These are phyloP conservation scores for Noctua comes DNA, from an alignment of 2,888 invertebrate genomes.

Conservation along the genomic window DNA sequence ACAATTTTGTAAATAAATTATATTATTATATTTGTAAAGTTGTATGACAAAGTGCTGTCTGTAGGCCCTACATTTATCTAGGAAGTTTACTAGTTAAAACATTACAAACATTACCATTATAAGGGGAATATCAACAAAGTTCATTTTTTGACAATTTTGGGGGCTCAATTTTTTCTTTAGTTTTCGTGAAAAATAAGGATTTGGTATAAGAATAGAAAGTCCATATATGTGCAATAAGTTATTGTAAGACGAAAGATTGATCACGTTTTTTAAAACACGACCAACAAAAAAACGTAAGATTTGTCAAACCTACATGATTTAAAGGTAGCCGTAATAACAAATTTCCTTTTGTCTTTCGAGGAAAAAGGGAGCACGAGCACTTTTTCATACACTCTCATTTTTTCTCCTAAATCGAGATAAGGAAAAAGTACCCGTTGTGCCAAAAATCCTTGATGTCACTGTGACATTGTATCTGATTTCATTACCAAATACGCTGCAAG, in stretches of 20 bases:
- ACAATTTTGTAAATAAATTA: too few species aligned
- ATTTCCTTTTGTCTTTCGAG: conserved; percentile 16
- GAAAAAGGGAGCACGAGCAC: background rate
- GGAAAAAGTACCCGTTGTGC: conserved; percentile 33
- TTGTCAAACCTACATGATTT: conserved; percentile 10
- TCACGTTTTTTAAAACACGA: background rate
- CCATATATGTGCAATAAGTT: too few species aligned
- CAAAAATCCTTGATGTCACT: conserved; percentile 40
- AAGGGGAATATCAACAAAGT: too few species aligned
- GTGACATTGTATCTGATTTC: conserved; percentile 47
- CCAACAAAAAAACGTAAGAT: background rate
- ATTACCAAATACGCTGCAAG: conserved; percentile 39
- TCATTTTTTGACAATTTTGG: too few species aligned
- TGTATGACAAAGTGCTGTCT: too few species aligned
- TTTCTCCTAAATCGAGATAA: conserved; percentile 28
- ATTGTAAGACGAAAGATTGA: background rate
- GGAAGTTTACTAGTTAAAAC: too few species aligned
- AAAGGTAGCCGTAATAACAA: background rate
- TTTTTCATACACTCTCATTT: conserved; percentile 24
- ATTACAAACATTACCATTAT: too few species aligned
- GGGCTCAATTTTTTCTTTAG: too few species aligned
- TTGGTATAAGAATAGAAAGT: too few species aligned
- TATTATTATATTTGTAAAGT: too few species aligned
- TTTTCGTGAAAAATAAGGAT: too few species aligned
- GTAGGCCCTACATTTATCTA: too few species aligned